A percentile compares a stretch with the other conserved stretches of the same genome.
Evolutionary conservation across 2,888 invertebrate species (phyloP).

Genomic region (Eledone cirrhosa): DNA sequence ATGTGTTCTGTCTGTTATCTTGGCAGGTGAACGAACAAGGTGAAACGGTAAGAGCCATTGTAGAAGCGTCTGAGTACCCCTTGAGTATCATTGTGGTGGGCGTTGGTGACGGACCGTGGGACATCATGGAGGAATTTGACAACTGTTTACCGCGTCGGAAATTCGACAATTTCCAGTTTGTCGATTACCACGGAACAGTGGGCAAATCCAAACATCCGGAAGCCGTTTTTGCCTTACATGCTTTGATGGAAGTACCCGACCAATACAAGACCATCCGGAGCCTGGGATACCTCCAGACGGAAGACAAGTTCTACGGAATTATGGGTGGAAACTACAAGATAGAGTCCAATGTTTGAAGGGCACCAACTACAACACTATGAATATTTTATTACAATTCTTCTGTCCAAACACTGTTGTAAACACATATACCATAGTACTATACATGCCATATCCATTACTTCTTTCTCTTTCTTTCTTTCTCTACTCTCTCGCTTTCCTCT

Average conservation of each 20-base stretch:
- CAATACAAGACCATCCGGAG: constrained; percentile 66
- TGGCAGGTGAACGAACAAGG: constrained; percentile 67
- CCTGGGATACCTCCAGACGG: constrained; percentile 54
- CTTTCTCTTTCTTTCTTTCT: background rate
- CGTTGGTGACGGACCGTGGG: constrained; percentile 72
- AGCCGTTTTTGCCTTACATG: constrained; percentile 68
- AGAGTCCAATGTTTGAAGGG: constrained; percentile 7
- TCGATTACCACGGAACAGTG: constrained; percentile 68
- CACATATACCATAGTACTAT: background rate
- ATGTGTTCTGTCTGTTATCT: background rate
- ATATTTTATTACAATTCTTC: too few relatives aligned
- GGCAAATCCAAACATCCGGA: constrained; percentile 59
- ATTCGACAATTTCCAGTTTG: constrained; percentile 71
- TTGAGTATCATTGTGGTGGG: constrained; percentile 70
- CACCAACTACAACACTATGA: too few relatives aligned
- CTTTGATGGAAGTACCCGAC: constrained; percentile 70
- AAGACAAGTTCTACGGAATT: constrained; percentile 30
- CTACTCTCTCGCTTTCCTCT: too few relatives aligned
- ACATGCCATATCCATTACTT: background rate
- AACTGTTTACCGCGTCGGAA: constrained; percentile 68
- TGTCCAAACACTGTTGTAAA: background rate
- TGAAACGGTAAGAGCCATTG: constrained; percentile 68
- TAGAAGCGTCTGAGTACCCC: constrained; percentile 68
- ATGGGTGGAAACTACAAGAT: constrained; percentile 3
- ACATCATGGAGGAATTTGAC: constrained; percentile 69